Evolutionary conservation across 2,113 vertebrate species (phyloP).

Genomic region (Callaeas wilsoni): DNA sequence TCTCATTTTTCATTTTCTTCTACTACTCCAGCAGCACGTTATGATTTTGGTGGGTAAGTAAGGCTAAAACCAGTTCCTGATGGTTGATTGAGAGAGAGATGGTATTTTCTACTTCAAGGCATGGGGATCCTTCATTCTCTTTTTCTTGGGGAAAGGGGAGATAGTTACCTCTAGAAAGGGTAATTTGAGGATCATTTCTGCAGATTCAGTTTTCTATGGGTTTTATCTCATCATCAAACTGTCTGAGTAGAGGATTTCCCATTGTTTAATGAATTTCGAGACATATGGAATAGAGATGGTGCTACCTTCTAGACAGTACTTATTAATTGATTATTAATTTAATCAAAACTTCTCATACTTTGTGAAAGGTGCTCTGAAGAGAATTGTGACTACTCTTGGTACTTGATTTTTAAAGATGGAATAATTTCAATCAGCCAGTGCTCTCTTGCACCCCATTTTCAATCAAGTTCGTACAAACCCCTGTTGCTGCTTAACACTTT

Average conservation of each 20-base stretch:
- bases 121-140: background rate
- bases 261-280: background rate
- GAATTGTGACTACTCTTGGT: background rate
- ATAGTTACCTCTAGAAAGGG: background rate
- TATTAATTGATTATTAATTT: background rate
- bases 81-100: background rate
- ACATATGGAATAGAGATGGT: background rate
- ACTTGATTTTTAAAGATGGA: background rate
- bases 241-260: background rate
- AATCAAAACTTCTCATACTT: background rate
- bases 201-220: background rate
- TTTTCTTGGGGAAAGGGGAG: background rate
- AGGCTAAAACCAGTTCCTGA: background rate
- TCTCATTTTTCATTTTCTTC: background rate
- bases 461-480: background rate
- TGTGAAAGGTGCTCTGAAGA: background rate
- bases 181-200: background rate
- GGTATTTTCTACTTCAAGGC: background rate
- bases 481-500: background rate
- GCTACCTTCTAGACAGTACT: background rate
- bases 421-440: background rate
- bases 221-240: background rate
- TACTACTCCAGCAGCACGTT: background rate
- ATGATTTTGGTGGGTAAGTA: background rate
- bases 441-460: background rate